A percentile compares a stretch with the other conserved stretches of the same genome.
These are phyloP conservation scores for Callospermophilus lateralis DNA, from an alignment of 2,113 vertebrate genomes.

Conservation along the genomic window DNA sequence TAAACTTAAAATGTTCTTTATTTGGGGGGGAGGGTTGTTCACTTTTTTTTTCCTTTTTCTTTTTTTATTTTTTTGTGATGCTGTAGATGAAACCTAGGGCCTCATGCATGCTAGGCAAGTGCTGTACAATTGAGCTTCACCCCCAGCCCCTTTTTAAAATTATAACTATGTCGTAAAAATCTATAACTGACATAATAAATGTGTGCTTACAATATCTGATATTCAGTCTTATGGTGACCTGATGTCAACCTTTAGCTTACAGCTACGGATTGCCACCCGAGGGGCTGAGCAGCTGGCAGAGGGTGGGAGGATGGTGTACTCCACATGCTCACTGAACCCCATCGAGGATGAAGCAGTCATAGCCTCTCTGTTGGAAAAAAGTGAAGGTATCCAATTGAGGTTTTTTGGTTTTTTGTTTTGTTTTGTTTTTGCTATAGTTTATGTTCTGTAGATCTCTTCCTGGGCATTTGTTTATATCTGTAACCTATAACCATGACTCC, in stretches of 20 bases:
- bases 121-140: neutral
- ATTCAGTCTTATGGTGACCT: neutral
- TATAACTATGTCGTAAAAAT: neutral
- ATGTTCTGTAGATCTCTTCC: neutral
- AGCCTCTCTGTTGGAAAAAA: constrained; percentile 95
- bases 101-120: neutral
- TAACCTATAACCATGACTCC: neutral
- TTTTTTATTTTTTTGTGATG: neutral
- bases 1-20: too few relatives aligned
- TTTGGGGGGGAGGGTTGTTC: too few relatives aligned
- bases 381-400: constrained; percentile 89
- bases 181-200: accelerated
- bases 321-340: constrained; percentile 97
- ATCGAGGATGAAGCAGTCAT: constrained; percentile 98
- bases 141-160: neutral
- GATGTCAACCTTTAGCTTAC: constrained; percentile 88
- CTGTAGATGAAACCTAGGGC: neutral
- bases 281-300: constrained; percentile 97
- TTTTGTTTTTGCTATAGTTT: accelerated
- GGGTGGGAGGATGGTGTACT: constrained; percentile 98
- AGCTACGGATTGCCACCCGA: constrained; percentile 96
- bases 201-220: accelerated
- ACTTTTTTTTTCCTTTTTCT: neutral
- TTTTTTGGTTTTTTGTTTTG: too few relatives aligned
- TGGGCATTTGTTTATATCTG: accelerated